Base-by-base conservation (phyloP, 2,113 vertebrate species). In the Onychostoma macrolepis region DNA sequence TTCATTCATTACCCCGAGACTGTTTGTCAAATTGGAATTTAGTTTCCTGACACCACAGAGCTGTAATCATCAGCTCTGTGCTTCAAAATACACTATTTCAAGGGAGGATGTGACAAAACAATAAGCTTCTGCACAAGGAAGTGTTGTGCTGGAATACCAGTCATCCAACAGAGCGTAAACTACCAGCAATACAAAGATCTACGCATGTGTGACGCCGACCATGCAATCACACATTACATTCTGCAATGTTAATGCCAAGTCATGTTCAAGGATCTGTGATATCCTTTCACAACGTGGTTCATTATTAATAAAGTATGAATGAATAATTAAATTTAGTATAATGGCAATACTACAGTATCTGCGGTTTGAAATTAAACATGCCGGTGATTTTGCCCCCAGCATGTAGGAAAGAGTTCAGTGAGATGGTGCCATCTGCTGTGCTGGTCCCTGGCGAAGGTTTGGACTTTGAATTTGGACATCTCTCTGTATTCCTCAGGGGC, bases 1-100 rank as follows among this genome's bases (percentile, higher is more conserved):
- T 89, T 94, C 91, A 92, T 89, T 85, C 28, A 53, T 89, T 91
- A 63, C 43, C 84, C 36, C 41, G 4, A 86, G 72, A 28, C 45
- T 61, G 58, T 77, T 56, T 85, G 58, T 87, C 67, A 63, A n/a
- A 53, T 43, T 38, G 56, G 69, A 87, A 87, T 86, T 50, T 33
- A 41, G 26, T 80, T 36, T 43, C 21, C 28, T 69, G 76, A 63
- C 61, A 79, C 45, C 69, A 67, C 56, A 86, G 71, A 84, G 75
- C 89, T 81, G 87, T 85, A 88, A 87, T 87, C 86, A 74, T 69
- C 45, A 36, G 24, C 36, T 61, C 72, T 5, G 72, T 75, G 58
- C 80, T 87, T 87, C 82, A 76, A 69, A 85, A 81, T 82, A 77
- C 85, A 85, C 61, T 38, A 75, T 82, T 84, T 63, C 65, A 58